Percentiles rank a stretch among this genome's conserved stretches.
Evolutionary conservation across 2,797 vertebrate genomes (phyloP).

Genomic region (Cryptoprocta ferox): DNA sequence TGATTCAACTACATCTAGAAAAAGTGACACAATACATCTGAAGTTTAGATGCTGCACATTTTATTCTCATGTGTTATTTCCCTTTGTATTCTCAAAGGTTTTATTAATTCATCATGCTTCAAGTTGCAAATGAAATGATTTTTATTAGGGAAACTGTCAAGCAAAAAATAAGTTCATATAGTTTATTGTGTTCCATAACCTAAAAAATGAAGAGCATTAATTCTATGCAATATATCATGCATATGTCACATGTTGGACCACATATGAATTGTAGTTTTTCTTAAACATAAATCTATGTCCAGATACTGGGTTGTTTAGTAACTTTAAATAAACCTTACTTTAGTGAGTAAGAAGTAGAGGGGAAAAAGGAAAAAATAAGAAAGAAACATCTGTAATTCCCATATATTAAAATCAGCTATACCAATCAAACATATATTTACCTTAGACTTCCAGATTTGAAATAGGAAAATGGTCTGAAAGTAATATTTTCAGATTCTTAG

Average conservation of each 20-base stretch:
- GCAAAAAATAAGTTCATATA: not conserved
- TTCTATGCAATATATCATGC: not conserved
- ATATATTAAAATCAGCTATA: not conserved
- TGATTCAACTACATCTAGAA: not conserved
- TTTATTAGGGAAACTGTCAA: not conserved
- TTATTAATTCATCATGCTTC: not conserved
- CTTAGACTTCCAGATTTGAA: not conserved
- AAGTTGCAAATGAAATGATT: not conserved
- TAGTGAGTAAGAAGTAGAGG: not conserved
- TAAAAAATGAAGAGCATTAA: not conserved
- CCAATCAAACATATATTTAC: not conserved
- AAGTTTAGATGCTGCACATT: not conserved
- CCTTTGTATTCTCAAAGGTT: not conserved
- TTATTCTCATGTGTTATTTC: not conserved
- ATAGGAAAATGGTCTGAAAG: not conserved
- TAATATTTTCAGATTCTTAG: not conserved
- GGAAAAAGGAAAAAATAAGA: fast-evolving
- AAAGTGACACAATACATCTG: not conserved
- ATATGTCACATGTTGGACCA: not conserved
- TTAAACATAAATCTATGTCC: not conserved
- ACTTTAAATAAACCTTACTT: not conserved
- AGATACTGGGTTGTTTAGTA: not conserved
- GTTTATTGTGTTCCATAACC: not conserved
- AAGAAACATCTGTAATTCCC: not conserved
- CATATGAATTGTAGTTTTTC: not conserved